Conservation (phyloP, 2,113 vertebrate species). For the Chamaetylas fuelleborni region DNA sequence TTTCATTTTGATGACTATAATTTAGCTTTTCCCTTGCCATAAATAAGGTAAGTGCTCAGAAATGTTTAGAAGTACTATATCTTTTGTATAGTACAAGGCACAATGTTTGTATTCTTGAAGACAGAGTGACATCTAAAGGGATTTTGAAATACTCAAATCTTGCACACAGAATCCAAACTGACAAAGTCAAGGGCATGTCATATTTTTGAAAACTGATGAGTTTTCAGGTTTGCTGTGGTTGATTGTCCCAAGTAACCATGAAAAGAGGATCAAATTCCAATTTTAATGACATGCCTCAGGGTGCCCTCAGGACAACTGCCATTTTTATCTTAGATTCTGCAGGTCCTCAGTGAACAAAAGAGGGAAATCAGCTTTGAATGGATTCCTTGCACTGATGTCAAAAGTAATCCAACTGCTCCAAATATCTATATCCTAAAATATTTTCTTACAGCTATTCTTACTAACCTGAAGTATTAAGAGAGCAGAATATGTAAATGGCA, state of each 20-base stretch:
- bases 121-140: slow-evolving; percentile 99
- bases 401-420: slow-evolving; percentile 78
- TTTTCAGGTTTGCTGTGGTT: slow-evolving; percentile 92
- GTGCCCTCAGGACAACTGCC: slow-evolving; percentile 92
- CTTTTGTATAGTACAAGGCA: neutral
- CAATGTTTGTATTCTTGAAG: slow-evolving; percentile 84
- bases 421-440: slow-evolving; percentile 80
- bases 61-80: slow-evolving; percentile 4
- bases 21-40: slow-evolving; percentile 57
- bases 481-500: slow-evolving; percentile 70
- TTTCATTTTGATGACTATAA: slow-evolving; percentile 33
- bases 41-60: neutral
- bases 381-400: slow-evolving; percentile 81
- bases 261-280: slow-evolving; percentile 92
- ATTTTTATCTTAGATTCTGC: slow-evolving; percentile 94
- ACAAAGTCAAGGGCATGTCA: slow-evolving; percentile 89
- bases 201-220: slow-evolving; percentile 91
- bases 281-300: slow-evolving; percentile 96
- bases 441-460: slow-evolving; percentile 68
- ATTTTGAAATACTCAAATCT: slow-evolving; percentile 79
- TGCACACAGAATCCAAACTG: slow-evolving; percentile 65
- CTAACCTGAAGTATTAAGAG: slow-evolving; percentile 73
- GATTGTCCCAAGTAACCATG: slow-evolving; percentile 90
- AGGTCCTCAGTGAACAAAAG: slow-evolving; percentile 78
- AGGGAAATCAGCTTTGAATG: slow-evolving; percentile 79